These are phyloP conservation scores for Drosophila mayri DNA, from an alignment of 1,140 invertebrate species.

Conservation along the genomic window DNA sequence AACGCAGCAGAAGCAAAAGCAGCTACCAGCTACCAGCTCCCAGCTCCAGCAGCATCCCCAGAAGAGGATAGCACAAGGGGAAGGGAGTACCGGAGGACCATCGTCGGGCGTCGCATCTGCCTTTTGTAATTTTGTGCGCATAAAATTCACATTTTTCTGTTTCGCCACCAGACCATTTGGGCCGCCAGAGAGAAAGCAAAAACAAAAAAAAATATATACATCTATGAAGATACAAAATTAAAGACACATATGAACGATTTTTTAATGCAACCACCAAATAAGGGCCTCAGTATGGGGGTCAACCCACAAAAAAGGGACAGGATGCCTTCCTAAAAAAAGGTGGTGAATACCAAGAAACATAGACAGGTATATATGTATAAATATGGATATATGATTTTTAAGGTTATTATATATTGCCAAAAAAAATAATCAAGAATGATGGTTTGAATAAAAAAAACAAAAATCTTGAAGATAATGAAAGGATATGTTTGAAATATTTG, in stretches of 20 bases:
- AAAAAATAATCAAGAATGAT: neutral
- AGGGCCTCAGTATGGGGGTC: neutral
- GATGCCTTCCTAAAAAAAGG: neutral
- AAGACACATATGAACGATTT: conserved; percentile 30
- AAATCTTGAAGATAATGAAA: neutral
- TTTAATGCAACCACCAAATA: conserved; percentile 22
- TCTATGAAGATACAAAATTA: conserved; percentile 50
- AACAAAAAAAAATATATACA: neutral
- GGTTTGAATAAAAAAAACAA: neutral
- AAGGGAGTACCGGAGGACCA: neutral
- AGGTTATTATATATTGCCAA: neutral
- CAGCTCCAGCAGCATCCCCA: neutral
- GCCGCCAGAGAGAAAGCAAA: neutral
- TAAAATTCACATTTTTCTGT: conserved; percentile 73
- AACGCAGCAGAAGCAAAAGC: neutral
- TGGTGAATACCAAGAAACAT: neutral
- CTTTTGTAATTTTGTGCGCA: conserved; percentile 72
- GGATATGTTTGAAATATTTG: neutral
- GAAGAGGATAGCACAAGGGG: neutral
- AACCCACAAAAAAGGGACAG: neutral
- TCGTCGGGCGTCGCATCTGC: conserved; percentile 37
- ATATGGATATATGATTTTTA: neutral
- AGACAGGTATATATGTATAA: neutral
- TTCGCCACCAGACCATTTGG: conserved; percentile 15
- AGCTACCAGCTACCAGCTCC: neutral